Evolutionary conservation across 1,140 invertebrate species (phyloP).

Genomic region (Chymomyza costata): DNA sequence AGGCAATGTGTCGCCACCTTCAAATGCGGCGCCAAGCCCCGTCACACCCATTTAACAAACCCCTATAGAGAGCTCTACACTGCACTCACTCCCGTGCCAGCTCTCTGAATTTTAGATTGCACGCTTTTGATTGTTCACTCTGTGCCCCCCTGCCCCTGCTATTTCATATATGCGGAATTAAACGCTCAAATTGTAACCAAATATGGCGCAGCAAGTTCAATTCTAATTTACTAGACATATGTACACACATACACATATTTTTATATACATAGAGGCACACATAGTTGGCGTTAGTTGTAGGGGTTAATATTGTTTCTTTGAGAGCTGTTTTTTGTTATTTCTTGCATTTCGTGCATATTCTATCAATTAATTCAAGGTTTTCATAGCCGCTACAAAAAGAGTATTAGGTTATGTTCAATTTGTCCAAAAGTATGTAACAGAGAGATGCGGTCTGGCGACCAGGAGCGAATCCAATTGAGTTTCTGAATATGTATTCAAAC

Average conservation of each 20-base stretch:
- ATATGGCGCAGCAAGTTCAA: constrained; percentile 73
- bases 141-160: neutral
- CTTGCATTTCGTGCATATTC: constrained; percentile 49
- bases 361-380: constrained; percentile 73
- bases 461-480: no score
- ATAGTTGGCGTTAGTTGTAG: neutral
- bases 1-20: no score
- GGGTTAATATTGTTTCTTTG: neutral
- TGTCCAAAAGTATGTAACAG: no score
- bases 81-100: neutral
- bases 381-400: no score
- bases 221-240: constrained; percentile 36
- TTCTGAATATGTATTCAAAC: no score
- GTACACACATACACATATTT: neutral
- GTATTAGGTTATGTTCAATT: no score
- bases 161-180: constrained; percentile 64
- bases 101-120: neutral
- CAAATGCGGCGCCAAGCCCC: constrained; percentile 62
- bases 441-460: no score
- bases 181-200: constrained; percentile 68
- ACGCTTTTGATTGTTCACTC: neutral
- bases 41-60: constrained; percentile 15
- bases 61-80: neutral
- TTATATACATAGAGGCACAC: no score
- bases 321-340: constrained; percentile 26